phyloP scores from a whole-genome alignment of 2,797 vertebrate species.

The Potorous gilbertii region DNA sequence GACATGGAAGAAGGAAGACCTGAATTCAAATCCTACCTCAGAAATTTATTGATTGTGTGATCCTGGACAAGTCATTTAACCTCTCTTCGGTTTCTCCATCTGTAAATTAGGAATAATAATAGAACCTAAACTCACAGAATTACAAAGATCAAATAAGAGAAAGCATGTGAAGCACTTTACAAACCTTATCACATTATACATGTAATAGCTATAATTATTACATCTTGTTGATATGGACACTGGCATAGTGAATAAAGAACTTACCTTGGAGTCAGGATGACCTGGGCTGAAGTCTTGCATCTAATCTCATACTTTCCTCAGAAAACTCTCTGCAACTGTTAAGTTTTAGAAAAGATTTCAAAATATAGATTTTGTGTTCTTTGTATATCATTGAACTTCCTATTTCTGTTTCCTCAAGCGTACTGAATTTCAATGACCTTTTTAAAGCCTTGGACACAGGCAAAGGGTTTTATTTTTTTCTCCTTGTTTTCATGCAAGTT shows the following conservation, averaged over 20 bases:
- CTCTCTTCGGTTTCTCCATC: not conserved
- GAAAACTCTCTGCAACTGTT: not conserved
- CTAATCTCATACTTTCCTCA: not conserved
- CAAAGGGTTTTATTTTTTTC: not conserved
- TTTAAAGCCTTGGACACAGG: not conserved
- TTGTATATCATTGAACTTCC: constrained; percentile 1
- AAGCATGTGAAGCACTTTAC: not conserved
- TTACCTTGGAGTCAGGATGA: not conserved
- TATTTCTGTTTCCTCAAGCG: constrained; percentile 47
- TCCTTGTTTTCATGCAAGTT: constrained; percentile 50
- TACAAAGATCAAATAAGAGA: not conserved
- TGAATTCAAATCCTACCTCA: not conserved
- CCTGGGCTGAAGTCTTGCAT: not conserved
- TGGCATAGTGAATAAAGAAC: not conserved
- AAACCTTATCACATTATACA: not conserved
- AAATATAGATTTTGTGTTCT: not conserved
- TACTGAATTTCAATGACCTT: constrained; percentile 40
- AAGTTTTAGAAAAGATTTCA: not conserved
- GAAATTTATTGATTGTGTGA: not conserved
- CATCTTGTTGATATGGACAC: not conserved
- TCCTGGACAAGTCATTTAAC: not conserved
- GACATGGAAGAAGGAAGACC: not conserved
- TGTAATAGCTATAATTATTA: not conserved
- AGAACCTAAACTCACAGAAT: not conserved
- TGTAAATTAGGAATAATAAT: not conserved